These are phyloP conservation scores for Vombatus ursinus DNA, from an alignment of 2,113 vertebrate species.

Conservation along the genomic window DNA sequence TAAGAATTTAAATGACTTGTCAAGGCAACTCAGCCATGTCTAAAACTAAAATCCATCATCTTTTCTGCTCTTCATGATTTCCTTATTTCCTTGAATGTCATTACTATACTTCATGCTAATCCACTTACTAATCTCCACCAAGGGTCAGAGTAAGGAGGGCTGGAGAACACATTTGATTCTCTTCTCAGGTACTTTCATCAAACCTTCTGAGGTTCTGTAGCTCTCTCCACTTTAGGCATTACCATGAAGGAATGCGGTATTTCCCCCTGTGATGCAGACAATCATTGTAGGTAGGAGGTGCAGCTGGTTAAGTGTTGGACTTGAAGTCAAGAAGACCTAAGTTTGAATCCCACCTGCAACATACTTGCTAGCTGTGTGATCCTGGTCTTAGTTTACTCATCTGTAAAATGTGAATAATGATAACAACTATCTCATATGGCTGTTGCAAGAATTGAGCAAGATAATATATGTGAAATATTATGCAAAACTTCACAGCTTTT, in stretches of 20 bases:
- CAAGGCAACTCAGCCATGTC: background rate
- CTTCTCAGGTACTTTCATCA: background rate
- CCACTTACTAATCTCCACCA: background rate
- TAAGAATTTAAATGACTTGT: background rate
- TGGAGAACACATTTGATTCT: background rate
- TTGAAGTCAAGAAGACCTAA: background rate
- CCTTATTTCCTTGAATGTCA: background rate
- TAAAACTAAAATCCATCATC: background rate
- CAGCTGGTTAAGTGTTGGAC: background rate
- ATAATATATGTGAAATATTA: background rate
- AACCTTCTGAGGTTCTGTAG: background rate
- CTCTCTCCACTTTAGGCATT: background rate
- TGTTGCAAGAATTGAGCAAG: background rate
- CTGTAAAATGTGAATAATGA: background rate
- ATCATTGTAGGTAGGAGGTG: background rate
- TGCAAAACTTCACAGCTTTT: background rate
- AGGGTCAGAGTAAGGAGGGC: background rate
- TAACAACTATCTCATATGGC: background rate
- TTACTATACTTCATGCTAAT: background rate
- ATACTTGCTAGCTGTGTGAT: background rate
- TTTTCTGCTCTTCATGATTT: background rate
- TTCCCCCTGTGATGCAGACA: background rate
- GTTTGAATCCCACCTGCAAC: background rate
- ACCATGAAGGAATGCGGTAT: background rate
- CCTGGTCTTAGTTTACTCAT: background rate